Conservation (phyloP, 2,113 vertebrate genomes). For the Ibidorhyncha struthersii region DNA sequence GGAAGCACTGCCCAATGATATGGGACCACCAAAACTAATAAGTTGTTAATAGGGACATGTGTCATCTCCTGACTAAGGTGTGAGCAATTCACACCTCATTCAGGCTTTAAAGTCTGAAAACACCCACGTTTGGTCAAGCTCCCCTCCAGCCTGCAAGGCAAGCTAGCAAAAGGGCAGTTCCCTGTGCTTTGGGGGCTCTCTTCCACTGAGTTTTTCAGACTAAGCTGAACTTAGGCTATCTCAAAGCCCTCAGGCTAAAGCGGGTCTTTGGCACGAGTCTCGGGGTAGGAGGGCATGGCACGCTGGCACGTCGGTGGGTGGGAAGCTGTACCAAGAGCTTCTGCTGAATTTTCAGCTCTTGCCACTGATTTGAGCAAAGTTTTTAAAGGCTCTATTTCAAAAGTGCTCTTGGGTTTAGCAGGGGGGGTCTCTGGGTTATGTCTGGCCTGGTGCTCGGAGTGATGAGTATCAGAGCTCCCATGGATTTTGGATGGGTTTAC, state of each 20-base stretch:
- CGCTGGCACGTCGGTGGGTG: accelerated
- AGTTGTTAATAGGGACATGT: neutral
- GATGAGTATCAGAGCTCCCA: neutral
- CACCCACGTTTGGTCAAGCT: neutral
- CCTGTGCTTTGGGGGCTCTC: accelerated
- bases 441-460: neutral
- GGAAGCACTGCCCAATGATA: accelerated
- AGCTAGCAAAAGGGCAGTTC: neutral
- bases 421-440: neutral
- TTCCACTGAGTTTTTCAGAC: neutral
- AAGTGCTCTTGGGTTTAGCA: neutral
- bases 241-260: neutral
- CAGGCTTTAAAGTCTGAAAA: neutral
- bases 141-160: neutral
- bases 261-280: neutral
- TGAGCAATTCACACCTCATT: neutral
- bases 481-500: conserved; percentile 33
- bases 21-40: neutral
- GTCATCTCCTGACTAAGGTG: neutral
- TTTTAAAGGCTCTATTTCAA: neutral
- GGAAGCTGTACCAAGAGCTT: neutral
- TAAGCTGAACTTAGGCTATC: neutral
- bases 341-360: neutral
- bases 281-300: neutral
- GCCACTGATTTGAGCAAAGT: neutral